Percentiles rank a stretch among this genome's conserved stretches.
These are phyloP conservation scores for Trochalopteron elliotii DNA, from an alignment of 2,113 vertebrate species.

Conservation along the genomic window DNA sequence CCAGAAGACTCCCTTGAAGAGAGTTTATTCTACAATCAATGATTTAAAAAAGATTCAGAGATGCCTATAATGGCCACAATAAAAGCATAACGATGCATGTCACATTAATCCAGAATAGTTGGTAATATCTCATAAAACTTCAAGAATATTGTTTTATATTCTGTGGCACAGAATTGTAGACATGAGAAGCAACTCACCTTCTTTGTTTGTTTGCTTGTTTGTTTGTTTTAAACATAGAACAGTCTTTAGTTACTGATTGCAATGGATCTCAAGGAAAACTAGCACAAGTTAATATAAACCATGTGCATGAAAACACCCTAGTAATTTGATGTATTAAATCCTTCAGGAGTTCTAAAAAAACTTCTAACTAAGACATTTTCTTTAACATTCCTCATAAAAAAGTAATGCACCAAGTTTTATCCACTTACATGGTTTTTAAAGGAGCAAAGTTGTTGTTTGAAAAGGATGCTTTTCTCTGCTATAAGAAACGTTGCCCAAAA, in stretches of 20 bases:
- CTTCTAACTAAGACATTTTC: background rate
- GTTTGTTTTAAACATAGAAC: background rate
- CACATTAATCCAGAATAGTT: background rate
- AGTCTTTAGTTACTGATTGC: background rate
- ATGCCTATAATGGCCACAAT: background rate
- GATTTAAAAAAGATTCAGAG: background rate
- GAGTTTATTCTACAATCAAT: background rate
- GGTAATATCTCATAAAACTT: background rate
- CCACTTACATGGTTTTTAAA: background rate
- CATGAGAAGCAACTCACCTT: background rate
- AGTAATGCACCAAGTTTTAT: background rate
- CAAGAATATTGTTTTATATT: background rate
- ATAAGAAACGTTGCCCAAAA: background rate
- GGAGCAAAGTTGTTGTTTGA: background rate
- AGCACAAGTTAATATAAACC: background rate
- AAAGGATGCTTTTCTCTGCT: background rate
- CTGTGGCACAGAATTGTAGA: background rate
- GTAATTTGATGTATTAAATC: background rate
- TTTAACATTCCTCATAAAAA: background rate
- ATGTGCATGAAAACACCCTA: background rate
- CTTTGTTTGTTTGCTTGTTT: background rate
- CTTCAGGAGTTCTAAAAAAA: background rate
- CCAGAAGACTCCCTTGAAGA: background rate
- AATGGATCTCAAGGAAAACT: background rate
- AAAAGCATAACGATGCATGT: background rate